A percentile compares a stretch with the other conserved stretches of the same genome.
Conservation (phyloP, 2,113 vertebrate genomes). For the Litocranius walleri region DNA sequence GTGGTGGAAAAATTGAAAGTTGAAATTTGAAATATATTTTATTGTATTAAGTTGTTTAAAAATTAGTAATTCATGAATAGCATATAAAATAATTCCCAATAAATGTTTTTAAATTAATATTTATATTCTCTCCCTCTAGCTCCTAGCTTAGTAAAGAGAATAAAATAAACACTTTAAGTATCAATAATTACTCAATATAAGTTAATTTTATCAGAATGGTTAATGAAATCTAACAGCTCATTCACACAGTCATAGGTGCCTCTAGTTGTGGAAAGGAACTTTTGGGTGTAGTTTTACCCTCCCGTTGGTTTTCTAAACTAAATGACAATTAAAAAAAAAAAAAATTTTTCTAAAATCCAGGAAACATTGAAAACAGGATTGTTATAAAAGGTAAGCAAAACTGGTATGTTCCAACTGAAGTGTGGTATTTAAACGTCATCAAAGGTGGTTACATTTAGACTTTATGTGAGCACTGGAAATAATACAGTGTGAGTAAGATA, state of each 20-base stretch:
- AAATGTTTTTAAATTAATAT: neutral
- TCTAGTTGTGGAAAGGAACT: neutral
- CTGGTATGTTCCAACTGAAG: neutral
- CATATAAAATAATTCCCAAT: neutral
- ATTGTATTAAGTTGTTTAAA: neutral
- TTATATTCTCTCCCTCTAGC: neutral
- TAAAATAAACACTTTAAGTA: neutral
- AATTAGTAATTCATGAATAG: neutral
- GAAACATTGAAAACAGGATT: neutral
- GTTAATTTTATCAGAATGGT: neutral
- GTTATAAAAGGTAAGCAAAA: accelerated
- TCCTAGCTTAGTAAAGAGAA: neutral
- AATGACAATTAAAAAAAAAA: neutral
- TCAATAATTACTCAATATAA: neutral
- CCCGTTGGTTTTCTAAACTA: neutral
- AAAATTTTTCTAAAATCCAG: neutral
- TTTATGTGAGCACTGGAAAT: neutral
- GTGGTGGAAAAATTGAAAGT: neutral
- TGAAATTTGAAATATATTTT: neutral
- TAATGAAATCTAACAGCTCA: neutral
- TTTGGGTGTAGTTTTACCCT: neutral
- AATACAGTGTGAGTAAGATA: neutral
- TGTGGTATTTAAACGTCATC: accelerated
- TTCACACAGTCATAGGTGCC: too few species aligned
- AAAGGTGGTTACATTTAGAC: accelerated